Base-by-base conservation (phyloP, 2,797 vertebrate genomes). In the Nasua narica region DNA sequence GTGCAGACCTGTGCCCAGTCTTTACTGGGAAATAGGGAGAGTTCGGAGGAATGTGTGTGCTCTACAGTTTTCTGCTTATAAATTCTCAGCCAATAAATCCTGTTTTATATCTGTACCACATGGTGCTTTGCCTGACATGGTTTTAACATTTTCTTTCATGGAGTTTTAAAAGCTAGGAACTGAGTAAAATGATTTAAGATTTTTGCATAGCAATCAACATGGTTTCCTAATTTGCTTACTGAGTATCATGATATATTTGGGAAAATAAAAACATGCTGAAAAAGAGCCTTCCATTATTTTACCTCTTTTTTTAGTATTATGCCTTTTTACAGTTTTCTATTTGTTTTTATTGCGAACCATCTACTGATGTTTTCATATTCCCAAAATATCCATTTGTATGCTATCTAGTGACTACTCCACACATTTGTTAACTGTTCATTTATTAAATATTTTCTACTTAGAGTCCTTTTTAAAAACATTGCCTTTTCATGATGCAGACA, bases 351-450 rank as follows among this genome's bases (percentile, higher is more conserved):
- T 84, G 3, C 32, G 92, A 94, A 92, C 5, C 8, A 88, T 67
- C 40, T 87, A 85, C 19, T 56, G 11, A 90, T 92, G 19, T 62
- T 92, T 86, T 46, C 50, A 88, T 56, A 78, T 74, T 74, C 29
- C 37, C 27, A 23, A 95, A 93, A 94, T 94, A 94, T 96, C 62
- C 82, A 92, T 43, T 94, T 96, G 69, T 93, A 83, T 91, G 91
- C 74, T 56, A 97, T 88, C 56, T 96, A 95, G 62, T 91, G 91
- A 91, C 74, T 96, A 54, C 46, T 87, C 10, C 54, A 84, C 14
- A 88, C 4, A 56, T 82, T 89, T 94, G 52, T 92, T 88, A 86
- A 88, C 32, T 74, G 21, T n/a, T 83, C 58, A 88, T 27, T 97
- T 94, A 77, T 32, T 79, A 90, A 91, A 81, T 86, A 81, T 74